Percentiles rank a stretch among this genome's conserved stretches.
These are phyloP conservation scores for Apostichopus japonicus DNA, from an alignment of 35 echinoderm and acorn worm species.

Conservation along the genomic window DNA sequence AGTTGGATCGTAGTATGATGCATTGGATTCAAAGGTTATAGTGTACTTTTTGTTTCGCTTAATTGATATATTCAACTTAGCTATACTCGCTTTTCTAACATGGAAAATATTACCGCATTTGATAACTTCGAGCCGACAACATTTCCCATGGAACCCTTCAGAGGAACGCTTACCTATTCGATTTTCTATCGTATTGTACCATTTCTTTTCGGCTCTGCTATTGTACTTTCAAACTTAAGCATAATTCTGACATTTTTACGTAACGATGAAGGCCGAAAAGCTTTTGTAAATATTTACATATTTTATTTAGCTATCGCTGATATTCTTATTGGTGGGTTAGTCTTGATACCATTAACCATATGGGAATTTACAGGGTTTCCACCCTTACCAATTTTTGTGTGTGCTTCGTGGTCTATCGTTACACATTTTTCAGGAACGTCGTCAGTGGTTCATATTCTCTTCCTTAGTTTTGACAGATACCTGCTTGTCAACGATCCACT, in stretches of 20 bases:
- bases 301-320: constrained; percentile 24
- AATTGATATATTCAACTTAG: too few relatives aligned
- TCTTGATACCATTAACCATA: not conserved
- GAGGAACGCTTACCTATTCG: not conserved
- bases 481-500: not conserved
- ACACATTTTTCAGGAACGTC: not conserved
- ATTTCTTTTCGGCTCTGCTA: not conserved
- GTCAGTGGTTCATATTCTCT: not conserved
- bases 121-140: not conserved
- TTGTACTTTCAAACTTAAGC: not conserved
- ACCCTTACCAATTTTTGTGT: not conserved
- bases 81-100: not conserved
- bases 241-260: not conserved
- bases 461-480: not conserved
- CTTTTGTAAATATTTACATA: not conserved
- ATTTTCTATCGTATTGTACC: not conserved
- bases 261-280: not conserved
- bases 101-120: not conserved
- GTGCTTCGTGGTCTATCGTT: not conserved
- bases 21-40: too few relatives aligned
- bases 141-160: not conserved
- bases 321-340: not conserved
- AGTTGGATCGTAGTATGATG: too few relatives aligned
- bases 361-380: not conserved
- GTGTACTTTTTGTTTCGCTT: too few relatives aligned